Evolutionary conservation across 1,140 invertebrate species (phyloP), one percentile per base, ranked within the genome.

Genomic region (Tetraneura akinire): DNA sequence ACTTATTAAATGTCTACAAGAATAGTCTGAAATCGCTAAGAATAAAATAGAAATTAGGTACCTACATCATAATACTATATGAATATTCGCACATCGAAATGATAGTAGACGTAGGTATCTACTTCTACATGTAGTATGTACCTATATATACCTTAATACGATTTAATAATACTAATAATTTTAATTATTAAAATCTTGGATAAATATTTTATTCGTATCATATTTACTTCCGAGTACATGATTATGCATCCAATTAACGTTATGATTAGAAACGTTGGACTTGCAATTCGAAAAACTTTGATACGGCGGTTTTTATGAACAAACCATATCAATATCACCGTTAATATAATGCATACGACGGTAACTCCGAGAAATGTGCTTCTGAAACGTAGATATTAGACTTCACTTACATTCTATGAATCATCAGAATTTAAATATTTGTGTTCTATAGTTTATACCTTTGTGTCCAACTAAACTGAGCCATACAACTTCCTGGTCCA

Each of bases 251-350:
- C 94, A 45, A 95, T 87, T 16, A 96, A 88, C 14, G 93, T 96
- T 83, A 96, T 95, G 82, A 92, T 90, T 70, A 96, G 88, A 85
- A 97, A 97, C 80, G 94, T 94, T 49, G 95, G 95, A 83, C 93
- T 95, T 29, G 95, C 94, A 1, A 95, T 92, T 83, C 95, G 92
- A 85, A 96, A 95, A 45, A 96, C 93, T 87, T 96, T 94, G 57
- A 94, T 88, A 73, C 91, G 89, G 16, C 93, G 89, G 84, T 95
- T 92, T 81, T 92, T 90, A 83, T 92, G 93, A 55, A 94, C 92
- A 84, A 94, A 93, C 37, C 89, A 88, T 18, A 93, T 91, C 21
- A 96, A 42, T 78, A 62, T 62, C n/a, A 60, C 21, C 0, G 74
- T 78, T 9, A n/a, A 62, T 26, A 62, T 29, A 5, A 78, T 78